A percentile compares a stretch with the other conserved stretches of the same genome.
phyloP scores from a whole-genome alignment of 1,140 invertebrate genomes.

The Papilio helenus region DNA sequence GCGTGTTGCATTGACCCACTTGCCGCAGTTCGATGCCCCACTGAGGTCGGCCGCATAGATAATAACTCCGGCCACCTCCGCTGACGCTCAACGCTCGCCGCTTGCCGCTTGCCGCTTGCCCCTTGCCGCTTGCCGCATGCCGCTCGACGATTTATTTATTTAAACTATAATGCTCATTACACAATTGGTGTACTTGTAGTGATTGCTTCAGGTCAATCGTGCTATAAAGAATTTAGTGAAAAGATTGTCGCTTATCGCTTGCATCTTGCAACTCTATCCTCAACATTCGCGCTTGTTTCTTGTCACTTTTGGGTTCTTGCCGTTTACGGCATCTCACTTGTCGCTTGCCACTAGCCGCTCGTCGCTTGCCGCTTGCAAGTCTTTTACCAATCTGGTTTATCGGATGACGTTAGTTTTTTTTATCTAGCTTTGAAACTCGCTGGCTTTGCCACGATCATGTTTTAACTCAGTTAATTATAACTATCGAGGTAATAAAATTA shows the following conservation, averaged over 20 bases:
- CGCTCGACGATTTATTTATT: constrained; percentile 6
- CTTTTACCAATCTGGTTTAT: constrained; percentile 57
- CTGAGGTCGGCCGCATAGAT: constrained; percentile 66
- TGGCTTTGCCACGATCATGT: constrained; percentile 22
- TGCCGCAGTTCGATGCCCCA: constrained; percentile 71
- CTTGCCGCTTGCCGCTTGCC: not conserved
- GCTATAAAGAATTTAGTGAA: not conserved
- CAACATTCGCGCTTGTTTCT: not conserved
- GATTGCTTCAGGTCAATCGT: not conserved
- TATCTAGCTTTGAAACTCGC: constrained; percentile 38
- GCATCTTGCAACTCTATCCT: not conserved
- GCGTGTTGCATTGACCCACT: constrained; percentile 72
- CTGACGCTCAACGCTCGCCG: constrained; percentile 13
- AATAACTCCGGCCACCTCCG: constrained; percentile 48
- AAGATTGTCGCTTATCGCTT: not conserved
- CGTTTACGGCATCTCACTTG: not conserved
- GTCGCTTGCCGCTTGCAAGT: constrained; percentile 51
- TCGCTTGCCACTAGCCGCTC: not conserved
- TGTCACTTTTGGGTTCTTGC: not conserved
- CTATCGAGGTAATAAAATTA: constrained; percentile 10
- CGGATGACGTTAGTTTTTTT: constrained; percentile 51
- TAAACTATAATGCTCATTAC: not conserved
- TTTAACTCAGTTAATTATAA: constrained; percentile 9
- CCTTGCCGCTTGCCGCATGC: not conserved
- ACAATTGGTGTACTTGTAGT: not conserved